phyloP scores from a whole-genome alignment of 2,113 vertebrate species.

The Crocuta crocuta region DNA sequence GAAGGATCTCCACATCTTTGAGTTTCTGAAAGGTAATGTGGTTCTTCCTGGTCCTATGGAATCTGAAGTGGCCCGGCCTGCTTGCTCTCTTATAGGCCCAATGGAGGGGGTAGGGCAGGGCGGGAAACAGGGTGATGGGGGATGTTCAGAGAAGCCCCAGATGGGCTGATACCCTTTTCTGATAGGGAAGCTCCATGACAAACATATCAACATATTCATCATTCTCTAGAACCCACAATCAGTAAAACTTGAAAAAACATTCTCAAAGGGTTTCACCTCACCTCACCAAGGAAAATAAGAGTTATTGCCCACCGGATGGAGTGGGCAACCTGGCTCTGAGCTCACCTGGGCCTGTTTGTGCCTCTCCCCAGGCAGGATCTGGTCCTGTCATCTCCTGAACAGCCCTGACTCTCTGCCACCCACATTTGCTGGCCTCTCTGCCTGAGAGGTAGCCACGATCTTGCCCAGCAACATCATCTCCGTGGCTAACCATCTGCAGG shows the following conservation, averaged over 20 bases:
- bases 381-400: neutral
- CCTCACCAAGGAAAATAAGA: neutral
- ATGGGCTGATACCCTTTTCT: neutral
- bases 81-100: neutral
- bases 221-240: neutral
- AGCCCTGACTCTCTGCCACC: neutral
- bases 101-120: fast-evolving
- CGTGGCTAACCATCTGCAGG: neutral
- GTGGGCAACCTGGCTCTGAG: neutral
- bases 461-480: neutral
- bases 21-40: neutral
- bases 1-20: neutral
- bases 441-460: neutral
- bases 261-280: neutral
- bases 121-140: neutral
- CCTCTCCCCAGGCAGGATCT: neutral
- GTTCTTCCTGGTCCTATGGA: neutral
- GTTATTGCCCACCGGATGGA: fast-evolving
- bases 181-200: neutral
- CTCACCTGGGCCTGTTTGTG: neutral
- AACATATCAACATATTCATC: neutral
- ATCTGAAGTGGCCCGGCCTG: neutral
- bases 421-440: neutral
- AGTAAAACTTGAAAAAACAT: neutral
- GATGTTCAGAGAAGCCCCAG: neutral